phyloP scores from a whole-genome alignment of 2,797 vertebrate species.

The Pangasius djambal region DNA sequence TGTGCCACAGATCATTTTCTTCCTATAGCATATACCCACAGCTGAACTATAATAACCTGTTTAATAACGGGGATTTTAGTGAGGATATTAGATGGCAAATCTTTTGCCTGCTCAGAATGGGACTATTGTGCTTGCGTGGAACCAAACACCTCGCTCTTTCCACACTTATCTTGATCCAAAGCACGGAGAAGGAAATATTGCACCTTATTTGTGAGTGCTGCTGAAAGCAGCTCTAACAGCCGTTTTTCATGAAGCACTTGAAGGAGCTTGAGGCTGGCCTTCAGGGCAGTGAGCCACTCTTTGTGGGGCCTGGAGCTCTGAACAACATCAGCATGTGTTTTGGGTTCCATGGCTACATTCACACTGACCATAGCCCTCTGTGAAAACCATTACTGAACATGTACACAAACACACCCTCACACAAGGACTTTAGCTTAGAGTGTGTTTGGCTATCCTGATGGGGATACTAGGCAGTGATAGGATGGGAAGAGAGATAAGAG shows the following conservation, averaged over 20 bases:
- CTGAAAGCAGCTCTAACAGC: constrained; percentile 53
- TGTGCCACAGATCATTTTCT: constrained; percentile 20
- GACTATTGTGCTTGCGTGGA: constrained; percentile 46
- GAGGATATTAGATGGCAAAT: constrained; percentile 28
- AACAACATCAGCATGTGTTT: constrained; percentile 54
- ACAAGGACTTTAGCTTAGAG: constrained; percentile 24
- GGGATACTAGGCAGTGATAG: constrained; percentile 10
- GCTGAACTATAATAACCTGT: constrained; percentile 29
- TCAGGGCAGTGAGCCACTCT: constrained; percentile 16
- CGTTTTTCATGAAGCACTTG: constrained; percentile 48
- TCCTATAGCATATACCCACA: constrained; percentile 23
- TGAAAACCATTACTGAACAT: constrained; percentile 39
- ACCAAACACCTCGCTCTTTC: constrained; percentile 43
- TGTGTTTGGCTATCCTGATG: constrained; percentile 40
- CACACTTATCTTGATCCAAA: constrained; percentile 55
- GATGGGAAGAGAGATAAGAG: constrained; percentile 51
- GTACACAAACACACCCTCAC: constrained; percentile 29
- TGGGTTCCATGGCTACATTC: constrained; percentile 56
- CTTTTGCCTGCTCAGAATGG: constrained; percentile 43
- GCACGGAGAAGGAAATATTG: constrained; percentile 43
- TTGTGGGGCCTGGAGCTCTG: constrained; percentile 35
- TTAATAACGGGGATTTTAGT: constrained; percentile 24
- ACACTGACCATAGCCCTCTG: constrained; percentile 35
- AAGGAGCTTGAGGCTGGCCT: constrained; percentile 36
- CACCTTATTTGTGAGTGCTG: constrained; percentile 43